These are phyloP conservation scores for Carassius auratus DNA, from an alignment of 2,113 vertebrate genomes.

Conservation along the genomic window DNA sequence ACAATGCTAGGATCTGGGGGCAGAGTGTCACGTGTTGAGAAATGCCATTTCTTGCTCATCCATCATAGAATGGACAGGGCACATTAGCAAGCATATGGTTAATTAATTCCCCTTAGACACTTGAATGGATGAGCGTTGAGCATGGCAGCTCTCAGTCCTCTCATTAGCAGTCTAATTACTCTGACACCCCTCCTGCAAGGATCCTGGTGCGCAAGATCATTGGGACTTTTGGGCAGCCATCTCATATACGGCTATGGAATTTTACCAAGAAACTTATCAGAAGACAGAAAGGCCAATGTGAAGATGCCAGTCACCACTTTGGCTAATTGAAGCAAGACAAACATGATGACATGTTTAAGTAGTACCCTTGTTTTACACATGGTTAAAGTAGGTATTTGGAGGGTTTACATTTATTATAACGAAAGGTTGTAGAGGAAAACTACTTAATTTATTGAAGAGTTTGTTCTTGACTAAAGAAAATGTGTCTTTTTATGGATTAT, in stretches of 20 bases:
- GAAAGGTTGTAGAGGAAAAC: neutral
- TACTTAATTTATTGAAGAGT: neutral
- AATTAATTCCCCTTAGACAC: conserved; percentile 61
- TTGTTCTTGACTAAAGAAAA: neutral
- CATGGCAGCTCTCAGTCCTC: conserved; percentile 49
- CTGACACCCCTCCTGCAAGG: conserved; percentile 44
- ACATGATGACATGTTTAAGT: neutral
- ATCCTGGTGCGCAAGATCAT: conserved; percentile 31
- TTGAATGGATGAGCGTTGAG: conserved; percentile 55
- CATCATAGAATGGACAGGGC: conserved; percentile 39
- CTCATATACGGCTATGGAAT: conserved; percentile 21
- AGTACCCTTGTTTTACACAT: neutral
- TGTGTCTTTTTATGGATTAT: neutral
- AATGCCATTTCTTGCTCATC: conserved; percentile 40
- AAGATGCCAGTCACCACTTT: neutral
- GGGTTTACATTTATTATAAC: neutral
- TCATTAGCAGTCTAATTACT: conserved; percentile 62
- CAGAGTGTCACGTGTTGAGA: conserved; percentile 22
- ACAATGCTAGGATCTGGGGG: neutral
- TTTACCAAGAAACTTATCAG: neutral
- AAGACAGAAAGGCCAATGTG: neutral
- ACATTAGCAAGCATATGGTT: conserved; percentile 61
- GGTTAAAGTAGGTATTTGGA: neutral
- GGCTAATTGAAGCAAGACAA: neutral
- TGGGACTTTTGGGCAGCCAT: conserved; percentile 24